A percentile compares a stretch with the other conserved stretches of the same genome.
Evolutionary conservation across 2,888 invertebrate genomes (phyloP).

Genomic region (Nasonovia ribisnigri): DNA sequence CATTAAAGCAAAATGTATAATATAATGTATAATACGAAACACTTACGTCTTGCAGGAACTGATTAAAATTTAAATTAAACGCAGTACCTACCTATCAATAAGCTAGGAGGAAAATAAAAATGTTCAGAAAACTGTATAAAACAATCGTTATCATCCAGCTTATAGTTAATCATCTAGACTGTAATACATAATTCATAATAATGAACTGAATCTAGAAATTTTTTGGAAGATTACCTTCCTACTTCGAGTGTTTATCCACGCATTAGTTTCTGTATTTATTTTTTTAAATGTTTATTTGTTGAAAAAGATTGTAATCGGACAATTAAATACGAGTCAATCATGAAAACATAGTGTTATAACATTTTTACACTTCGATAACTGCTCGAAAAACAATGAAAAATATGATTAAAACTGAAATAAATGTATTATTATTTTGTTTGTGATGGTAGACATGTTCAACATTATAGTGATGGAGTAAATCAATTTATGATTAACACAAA

Average conservation of each 20-base stretch:
- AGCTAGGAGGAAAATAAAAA: not conserved
- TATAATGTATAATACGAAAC: constrained; percentile 7
- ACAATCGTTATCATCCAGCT: not conserved
- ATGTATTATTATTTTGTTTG: not conserved
- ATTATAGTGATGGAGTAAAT: not conserved
- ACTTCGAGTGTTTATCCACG: not conserved
- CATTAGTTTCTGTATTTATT: not conserved
- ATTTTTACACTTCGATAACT: not conserved
- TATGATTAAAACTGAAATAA: not conserved
- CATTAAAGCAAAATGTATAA: constrained; percentile 15
- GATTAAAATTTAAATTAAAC: not conserved
- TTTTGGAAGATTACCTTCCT: not conserved
- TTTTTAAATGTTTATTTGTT: not conserved
- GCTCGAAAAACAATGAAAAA: not conserved
- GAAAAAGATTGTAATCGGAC: not conserved
- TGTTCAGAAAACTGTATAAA: not conserved
- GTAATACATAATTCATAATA: not conserved
- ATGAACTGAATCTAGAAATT: not conserved
- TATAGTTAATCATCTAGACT: not conserved
- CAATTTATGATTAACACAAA: not conserved
- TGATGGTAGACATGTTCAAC: not conserved
- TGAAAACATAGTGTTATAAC: not conserved
- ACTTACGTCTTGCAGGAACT: not conserved
- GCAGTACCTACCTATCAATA: not conserved
- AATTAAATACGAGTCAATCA: not conserved